Percentiles rank a stretch among this genome's conserved stretches.
Conservation (phyloP, 2,797 vertebrate genomes). For the Sebastes diaconus region DNA sequence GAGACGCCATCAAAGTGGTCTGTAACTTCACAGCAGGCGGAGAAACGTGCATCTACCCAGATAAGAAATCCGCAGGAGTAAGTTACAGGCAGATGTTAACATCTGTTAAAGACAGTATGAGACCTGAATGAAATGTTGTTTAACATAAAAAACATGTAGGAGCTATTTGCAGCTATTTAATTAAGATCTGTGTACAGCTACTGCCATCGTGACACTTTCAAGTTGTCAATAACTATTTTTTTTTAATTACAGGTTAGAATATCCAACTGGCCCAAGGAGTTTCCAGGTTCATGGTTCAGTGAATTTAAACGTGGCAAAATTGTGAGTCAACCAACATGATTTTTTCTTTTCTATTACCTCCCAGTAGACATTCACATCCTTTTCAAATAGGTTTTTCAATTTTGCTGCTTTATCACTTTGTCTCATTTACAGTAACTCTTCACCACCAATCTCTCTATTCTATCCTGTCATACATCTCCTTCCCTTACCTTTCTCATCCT, state of each 20-base stretch:
- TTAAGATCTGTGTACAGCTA: neutral
- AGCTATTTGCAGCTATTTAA: neutral
- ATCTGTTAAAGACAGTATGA: neutral
- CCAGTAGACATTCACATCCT: neutral
- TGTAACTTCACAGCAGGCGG: conserved; percentile 98
- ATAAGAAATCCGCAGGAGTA: conserved; percentile 96
- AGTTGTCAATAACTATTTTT: neutral
- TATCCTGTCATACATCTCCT: neutral
- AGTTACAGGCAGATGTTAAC: conserved; percentile 69
- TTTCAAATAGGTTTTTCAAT: conserved; percentile 9
- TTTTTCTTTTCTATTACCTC: conserved; percentile 14
- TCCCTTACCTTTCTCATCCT: neutral
- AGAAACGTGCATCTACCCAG: conserved; percentile 96
- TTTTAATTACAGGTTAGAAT: conserved; percentile 87
- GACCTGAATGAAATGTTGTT: neutral
- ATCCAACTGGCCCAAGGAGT: conserved; percentile 98
- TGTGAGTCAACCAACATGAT: conserved; percentile 81
- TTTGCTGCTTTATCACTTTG: conserved; percentile 27
- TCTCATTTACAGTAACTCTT: conserved; percentile 19
- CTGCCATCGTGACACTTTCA: neutral
- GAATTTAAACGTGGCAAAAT: conserved; percentile 99
- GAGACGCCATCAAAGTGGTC: conserved; percentile 95
- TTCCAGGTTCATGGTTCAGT: conserved; percentile 97
- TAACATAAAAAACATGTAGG: neutral
- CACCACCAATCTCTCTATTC: neutral